These are phyloP conservation scores for Uloborus diversus DNA, from an alignment of 1,140 invertebrate genomes.

Conservation along the genomic window DNA sequence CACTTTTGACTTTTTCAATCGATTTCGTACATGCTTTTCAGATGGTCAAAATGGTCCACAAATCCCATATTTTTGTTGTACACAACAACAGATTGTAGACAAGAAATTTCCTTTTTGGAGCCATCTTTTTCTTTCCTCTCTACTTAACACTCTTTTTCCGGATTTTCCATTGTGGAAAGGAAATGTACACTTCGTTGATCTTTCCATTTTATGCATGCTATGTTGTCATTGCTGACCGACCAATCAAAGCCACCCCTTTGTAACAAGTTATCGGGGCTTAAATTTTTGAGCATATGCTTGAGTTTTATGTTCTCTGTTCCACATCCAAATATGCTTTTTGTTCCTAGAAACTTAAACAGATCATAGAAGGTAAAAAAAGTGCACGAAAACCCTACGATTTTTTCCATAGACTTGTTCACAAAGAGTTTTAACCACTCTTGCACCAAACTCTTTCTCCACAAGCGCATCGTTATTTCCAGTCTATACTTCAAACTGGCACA, in stretches of 20 bases:
- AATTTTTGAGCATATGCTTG: neutral
- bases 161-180: slow-evolving; percentile 9
- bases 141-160: neutral
- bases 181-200: neutral
- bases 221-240: neutral
- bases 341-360: neutral
- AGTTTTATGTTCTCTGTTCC: neutral
- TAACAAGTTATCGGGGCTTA: neutral
- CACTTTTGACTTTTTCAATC: slow-evolving; percentile 5
- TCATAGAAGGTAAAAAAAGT: neutral
- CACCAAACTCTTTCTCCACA: neutral
- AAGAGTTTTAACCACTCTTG: neutral
- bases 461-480: neutral
- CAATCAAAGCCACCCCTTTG: neutral
- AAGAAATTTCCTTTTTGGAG: neutral
- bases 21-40: slow-evolving; percentile 10
- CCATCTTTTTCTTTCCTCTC: slow-evolving; percentile 32
- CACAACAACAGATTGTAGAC: neutral
- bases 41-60: slow-evolving; percentile 11
- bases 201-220: slow-evolving; percentile 6
- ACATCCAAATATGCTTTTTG: neutral
- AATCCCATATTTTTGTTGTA: slow-evolving; percentile 2
- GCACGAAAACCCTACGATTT: neutral
- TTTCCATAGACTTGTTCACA: neutral
- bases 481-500: slow-evolving; percentile 5